Conservation (phyloP, 2,797 vertebrate species). For the Pogonophryne albipinna region DNA sequence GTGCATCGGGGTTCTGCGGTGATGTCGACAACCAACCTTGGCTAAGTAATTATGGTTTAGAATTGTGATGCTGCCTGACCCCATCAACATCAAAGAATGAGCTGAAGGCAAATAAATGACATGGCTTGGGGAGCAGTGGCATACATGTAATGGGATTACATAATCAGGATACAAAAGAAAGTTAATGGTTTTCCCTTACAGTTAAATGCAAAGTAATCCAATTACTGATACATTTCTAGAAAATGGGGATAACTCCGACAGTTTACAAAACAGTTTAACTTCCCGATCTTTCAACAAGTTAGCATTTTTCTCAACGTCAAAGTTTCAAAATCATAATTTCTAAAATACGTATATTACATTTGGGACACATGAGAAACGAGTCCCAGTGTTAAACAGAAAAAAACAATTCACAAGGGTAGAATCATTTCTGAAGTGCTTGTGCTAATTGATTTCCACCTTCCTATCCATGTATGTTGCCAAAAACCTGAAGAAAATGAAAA, state of each 20-base stretch:
- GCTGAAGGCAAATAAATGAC: constrained; percentile 1
- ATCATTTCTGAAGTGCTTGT: background rate
- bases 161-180: no score
- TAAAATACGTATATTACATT: background rate
- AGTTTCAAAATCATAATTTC: no score
- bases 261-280: no score
- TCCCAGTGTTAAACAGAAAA: background rate
- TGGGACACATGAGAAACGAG: background rate
- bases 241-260: background rate
- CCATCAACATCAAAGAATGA: background rate
- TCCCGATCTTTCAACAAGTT: no score
- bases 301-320: no score
- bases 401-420: background rate
- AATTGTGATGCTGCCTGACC: background rate
- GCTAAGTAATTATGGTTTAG: background rate
- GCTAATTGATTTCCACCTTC: constrained; percentile 6
- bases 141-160: no score
- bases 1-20: no score
- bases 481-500: constrained; percentile 1
- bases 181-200: no score
- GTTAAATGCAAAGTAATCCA: no score
- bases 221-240: no score
- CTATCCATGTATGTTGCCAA: background rate
- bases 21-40: no score
- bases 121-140: background rate